Percentiles rank a stretch among this genome's conserved stretches.
These are phyloP conservation scores for Euzophera pinguis DNA, from an alignment of 2,888 invertebrate genomes.

Conservation along the genomic window DNA sequence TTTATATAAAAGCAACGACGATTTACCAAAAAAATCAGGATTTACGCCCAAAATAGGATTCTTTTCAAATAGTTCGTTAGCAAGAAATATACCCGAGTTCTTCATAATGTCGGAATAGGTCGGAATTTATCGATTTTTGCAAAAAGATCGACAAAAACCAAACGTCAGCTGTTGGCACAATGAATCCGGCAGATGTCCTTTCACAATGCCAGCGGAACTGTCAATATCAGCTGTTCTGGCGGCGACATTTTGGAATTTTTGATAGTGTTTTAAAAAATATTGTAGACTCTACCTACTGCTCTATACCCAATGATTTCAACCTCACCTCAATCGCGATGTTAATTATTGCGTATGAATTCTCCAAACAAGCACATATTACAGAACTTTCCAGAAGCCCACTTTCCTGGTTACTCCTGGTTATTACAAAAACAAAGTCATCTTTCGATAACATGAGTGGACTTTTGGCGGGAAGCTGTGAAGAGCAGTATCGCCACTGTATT, in stretches of 20 bases:
- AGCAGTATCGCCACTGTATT: too few species aligned
- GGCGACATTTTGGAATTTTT: conserved; percentile 3
- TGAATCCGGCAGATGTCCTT: not conserved
- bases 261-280: not conserved
- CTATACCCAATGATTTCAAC: too few species aligned
- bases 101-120: not conserved
- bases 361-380: too few species aligned
- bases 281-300: too few species aligned
- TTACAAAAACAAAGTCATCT: too few species aligned
- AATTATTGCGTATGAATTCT: too few species aligned
- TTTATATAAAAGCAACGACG: too few species aligned
- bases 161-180: conserved; percentile 2
- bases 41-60: not conserved
- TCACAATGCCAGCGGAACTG: conserved; percentile 6
- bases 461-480: too few species aligned
- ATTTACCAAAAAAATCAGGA: not conserved
- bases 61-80: not conserved
- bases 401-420: too few species aligned
- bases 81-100: not conserved
- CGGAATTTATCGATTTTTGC: not conserved
- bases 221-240: conserved; percentile 6
- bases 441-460: too few species aligned
- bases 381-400: too few species aligned
- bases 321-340: too few species aligned
- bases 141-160: not conserved